These are phyloP conservation scores for Carassius gibelio DNA, from an alignment of 2,113 vertebrate species.

Conservation along the genomic window DNA sequence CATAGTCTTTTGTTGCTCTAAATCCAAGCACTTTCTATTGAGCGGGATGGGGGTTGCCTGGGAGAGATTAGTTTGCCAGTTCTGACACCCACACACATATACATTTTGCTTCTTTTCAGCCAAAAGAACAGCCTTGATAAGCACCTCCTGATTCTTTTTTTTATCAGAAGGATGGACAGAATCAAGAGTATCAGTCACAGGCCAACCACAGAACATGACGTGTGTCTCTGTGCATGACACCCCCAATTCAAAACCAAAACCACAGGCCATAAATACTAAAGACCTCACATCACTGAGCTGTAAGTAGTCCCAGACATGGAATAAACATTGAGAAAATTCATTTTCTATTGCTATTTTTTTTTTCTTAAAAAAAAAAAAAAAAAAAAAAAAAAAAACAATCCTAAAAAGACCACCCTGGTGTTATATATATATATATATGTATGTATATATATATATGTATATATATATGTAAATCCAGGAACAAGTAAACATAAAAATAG, in stretches of 20 bases:
- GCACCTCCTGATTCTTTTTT: slow-evolving; percentile 43
- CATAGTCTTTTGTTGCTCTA: slow-evolving; percentile 80
- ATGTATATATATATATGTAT: neutral
- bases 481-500: neutral
- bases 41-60: slow-evolving; percentile 73
- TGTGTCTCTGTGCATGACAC: slow-evolving; percentile 57
- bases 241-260: slow-evolving; percentile 47
- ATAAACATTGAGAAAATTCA: slow-evolving; percentile 41
- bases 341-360: slow-evolving; percentile 17
- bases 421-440: too few species aligned
- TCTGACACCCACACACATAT: slow-evolving; percentile 57
- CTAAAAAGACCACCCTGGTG: slow-evolving; percentile 36
- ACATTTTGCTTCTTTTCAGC: slow-evolving; percentile 45
- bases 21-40: slow-evolving; percentile 81
- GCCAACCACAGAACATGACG: slow-evolving; percentile 56
- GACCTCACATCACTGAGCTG: slow-evolving; percentile 43
- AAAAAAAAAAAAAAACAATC: neutral
- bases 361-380: neutral
- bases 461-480: neutral
- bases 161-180: slow-evolving; percentile 55
- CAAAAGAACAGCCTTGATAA: slow-evolving; percentile 55
- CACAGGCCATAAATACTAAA: slow-evolving; percentile 51
- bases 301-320: slow-evolving; percentile 36
- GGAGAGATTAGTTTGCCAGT: slow-evolving; percentile 77
- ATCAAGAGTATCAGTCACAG: slow-evolving; percentile 50